Conservation (phyloP, 2,797 vertebrate species). For the Catostomus latipinnis region DNA sequence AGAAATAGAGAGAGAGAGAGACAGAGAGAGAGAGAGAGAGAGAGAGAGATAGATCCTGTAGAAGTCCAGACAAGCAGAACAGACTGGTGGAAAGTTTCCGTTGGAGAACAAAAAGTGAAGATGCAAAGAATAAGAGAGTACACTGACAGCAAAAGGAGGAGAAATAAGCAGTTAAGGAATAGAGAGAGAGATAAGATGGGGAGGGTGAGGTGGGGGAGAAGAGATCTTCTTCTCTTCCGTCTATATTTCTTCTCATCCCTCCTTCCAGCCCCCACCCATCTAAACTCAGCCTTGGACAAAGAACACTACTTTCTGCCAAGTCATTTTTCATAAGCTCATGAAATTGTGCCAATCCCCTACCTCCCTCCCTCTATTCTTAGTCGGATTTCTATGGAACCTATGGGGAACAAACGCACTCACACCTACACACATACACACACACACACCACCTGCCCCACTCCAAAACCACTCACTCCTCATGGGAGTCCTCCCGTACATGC, state of each 20-base stretch:
- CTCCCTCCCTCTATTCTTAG: slow-evolving; percentile 42
- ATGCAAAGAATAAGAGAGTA: slow-evolving; percentile 30
- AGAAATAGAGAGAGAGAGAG: slow-evolving; percentile 40
- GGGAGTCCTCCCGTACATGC: slow-evolving; percentile 49
- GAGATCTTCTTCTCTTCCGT: slow-evolving; percentile 47
- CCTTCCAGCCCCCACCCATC: slow-evolving; percentile 29
- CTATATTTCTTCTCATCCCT: slow-evolving; percentile 54
- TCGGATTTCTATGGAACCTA: slow-evolving; percentile 30
- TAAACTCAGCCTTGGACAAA: slow-evolving; percentile 61
- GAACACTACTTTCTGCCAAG: slow-evolving; percentile 67
- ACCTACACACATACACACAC: slow-evolving; percentile 44
- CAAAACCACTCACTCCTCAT: slow-evolving; percentile 53
- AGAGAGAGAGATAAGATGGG: slow-evolving; percentile 43
- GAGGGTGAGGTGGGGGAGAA: background rate
- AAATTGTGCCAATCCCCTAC: slow-evolving; percentile 69
- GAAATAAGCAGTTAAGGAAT: background rate
- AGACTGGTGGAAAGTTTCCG: background rate
- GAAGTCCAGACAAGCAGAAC: slow-evolving; percentile 7
- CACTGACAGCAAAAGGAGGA: slow-evolving; percentile 30
- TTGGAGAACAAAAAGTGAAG: slow-evolving; percentile 18
- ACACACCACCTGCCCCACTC: slow-evolving; percentile 49
- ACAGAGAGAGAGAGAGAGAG: too few species aligned
- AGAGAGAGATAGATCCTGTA: background rate
- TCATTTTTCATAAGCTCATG: slow-evolving; percentile 75
- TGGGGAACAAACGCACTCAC: slow-evolving; percentile 37